Evolutionary conservation across 2,888 invertebrate species (phyloP), one percentile per base, ranked within the genome.

Genomic region (Pantelozetes paolii): DNA sequence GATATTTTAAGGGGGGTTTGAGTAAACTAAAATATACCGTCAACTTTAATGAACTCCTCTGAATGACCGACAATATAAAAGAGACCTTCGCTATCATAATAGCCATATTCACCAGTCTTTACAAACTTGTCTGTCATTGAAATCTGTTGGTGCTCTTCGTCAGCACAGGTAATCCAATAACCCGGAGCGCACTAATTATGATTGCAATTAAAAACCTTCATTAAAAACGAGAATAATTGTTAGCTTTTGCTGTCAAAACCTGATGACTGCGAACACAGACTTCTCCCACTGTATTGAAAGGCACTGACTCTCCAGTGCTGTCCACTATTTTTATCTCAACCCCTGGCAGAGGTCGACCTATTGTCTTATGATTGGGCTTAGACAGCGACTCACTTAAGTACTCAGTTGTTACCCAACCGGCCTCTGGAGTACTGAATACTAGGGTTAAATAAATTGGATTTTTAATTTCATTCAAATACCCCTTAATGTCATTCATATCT

Each of bases 261-360:
- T 54, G 54, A 54, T 54, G 26, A 54, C 54, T 54, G 54, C 54
- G 54, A 26, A 54, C 54, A 54, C 54, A 54, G 26, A 54, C 9
- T 13, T 54, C 54, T 20, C 54, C 54, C 2, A 54, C 26, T 11
- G 26, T 54, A 26, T 54, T 26, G 54, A 23, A 26, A 2, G 54
- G 54, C 26, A 23, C 54, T 23, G 54, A 54, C 26, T 26, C 23
- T 20, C 54, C 54, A n/a, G 11, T 54, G 13, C 54, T 54, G 54
- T 54, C 54, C 23, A 54, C 54, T 6, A 54, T 1, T 26, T 23
- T 54, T 2, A 54, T 20, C 54, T 54, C 54, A 26, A 54, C 54
- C 2, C 54, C 54, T 20, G 54, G 23, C 13, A 54, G 23, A 23
- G 26, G 54, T 54, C 54, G 11, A 23, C 54, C 54, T 5, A 54